Conservation (phyloP, 2,113 vertebrate species). For the Galeopterus variegatus region DNA sequence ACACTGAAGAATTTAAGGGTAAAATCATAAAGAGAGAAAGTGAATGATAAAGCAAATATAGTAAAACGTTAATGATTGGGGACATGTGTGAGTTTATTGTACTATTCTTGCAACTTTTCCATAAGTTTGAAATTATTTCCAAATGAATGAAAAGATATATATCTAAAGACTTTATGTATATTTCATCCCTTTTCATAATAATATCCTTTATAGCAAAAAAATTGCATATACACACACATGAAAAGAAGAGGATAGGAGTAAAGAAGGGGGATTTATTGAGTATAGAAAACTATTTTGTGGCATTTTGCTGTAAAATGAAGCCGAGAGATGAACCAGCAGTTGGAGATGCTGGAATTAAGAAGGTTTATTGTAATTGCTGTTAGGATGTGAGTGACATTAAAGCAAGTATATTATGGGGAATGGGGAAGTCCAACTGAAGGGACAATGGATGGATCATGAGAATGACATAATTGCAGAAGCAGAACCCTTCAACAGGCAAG, state of each 20-base stretch:
- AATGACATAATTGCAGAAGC: neutral
- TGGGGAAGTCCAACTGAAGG: neutral
- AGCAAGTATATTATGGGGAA: neutral
- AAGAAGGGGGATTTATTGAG: neutral
- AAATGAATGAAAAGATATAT: neutral
- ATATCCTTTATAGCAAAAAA: neutral
- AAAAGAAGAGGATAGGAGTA: neutral
- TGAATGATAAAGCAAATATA: neutral
- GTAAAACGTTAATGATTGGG: neutral
- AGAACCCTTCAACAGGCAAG: neutral
- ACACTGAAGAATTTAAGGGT: neutral
- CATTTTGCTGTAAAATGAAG: neutral
- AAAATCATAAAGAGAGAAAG: neutral
- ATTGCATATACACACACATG: neutral
- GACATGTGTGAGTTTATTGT: neutral
- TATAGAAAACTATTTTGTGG: neutral
- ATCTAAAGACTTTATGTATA: neutral
- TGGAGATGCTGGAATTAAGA: neutral
- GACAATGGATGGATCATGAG: neutral
- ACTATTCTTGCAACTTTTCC: neutral
- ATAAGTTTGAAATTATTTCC: neutral
- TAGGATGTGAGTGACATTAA: neutral
- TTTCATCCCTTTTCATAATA: neutral
- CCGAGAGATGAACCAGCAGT: neutral
- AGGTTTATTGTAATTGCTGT: neutral